These are phyloP conservation scores for Brachyptera putata DNA, from an alignment of 2,888 invertebrate species.

Conservation along the genomic window DNA sequence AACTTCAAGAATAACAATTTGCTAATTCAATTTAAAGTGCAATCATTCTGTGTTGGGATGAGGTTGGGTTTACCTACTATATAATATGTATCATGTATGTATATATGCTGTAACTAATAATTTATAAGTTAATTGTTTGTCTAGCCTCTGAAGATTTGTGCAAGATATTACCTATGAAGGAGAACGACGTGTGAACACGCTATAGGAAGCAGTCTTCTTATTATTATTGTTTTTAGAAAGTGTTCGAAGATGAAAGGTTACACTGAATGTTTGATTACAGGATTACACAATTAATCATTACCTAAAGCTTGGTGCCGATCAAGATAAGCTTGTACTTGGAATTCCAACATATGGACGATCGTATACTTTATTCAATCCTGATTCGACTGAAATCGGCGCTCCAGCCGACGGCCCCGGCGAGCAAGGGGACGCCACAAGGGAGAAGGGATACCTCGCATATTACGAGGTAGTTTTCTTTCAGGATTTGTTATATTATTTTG, in stretches of 20 bases:
- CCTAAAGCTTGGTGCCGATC: slow-evolving; percentile 70
- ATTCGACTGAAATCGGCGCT: slow-evolving; percentile 78
- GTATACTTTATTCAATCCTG: slow-evolving; percentile 81
- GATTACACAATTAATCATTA: slow-evolving; percentile 82
- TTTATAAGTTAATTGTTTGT: too few relatives aligned
- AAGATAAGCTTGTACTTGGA: slow-evolving; percentile 75
- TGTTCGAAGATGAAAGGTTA: slow-evolving; percentile 9
- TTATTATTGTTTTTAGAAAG: slow-evolving; percentile 18
- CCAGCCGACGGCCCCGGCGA: slow-evolving; percentile 88
- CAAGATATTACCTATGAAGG: background rate
- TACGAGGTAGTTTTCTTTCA: slow-evolving; percentile 90
- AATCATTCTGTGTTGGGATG: too few relatives aligned
- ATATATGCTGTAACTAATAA: too few relatives aligned
- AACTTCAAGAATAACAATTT: too few relatives aligned
- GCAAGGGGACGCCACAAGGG: slow-evolving; percentile 85
- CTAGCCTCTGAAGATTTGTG: background rate
- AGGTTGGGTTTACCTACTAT: too few relatives aligned
- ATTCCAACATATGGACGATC: slow-evolving; percentile 89
- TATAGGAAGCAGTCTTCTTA: too few relatives aligned
- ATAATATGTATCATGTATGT: too few relatives aligned
- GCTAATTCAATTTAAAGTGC: too few relatives aligned
- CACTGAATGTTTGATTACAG: slow-evolving; percentile 40
- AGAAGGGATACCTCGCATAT: slow-evolving; percentile 89
- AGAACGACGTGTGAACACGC: background rate
- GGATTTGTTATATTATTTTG: too few relatives aligned